These are phyloP conservation scores for Plutomurus gul DNA, from an alignment of 1,140 invertebrate genomes.

Conservation along the genomic window DNA sequence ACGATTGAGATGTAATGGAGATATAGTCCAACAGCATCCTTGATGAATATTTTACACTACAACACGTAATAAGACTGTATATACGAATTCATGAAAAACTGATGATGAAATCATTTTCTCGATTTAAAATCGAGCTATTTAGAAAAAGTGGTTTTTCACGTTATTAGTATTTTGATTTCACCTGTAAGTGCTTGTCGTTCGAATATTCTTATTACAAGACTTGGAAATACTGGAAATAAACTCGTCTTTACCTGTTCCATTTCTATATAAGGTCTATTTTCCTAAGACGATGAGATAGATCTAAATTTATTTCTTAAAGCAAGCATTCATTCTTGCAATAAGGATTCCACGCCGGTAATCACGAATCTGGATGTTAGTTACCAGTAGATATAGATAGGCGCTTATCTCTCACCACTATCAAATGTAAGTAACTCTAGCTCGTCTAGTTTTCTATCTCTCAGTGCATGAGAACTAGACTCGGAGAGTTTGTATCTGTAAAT, in stretches of 20 bases:
- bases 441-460: background rate
- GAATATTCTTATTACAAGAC: background rate
- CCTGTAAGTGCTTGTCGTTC: background rate
- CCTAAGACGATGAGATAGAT: no score
- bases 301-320: no score
- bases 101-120: background rate
- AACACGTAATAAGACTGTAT: slow-evolving; percentile 11
- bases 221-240: background rate
- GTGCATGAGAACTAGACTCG: background rate
- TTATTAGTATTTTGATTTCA: slow-evolving; percentile 7
- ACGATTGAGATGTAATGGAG: background rate
- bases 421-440: background rate
- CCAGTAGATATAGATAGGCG: background rate
- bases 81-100: background rate
- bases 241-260: no score
- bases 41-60: background rate
- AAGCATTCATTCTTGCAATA: background rate
- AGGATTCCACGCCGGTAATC: background rate
- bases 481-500: background rate
- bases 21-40: background rate
- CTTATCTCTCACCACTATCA: slow-evolving; percentile 9
- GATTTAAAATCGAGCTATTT: background rate
- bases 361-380: background rate
- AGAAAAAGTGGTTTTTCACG: slow-evolving; percentile 1
- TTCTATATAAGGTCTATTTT: no score